phyloP scores from a whole-genome alignment of 2,797 vertebrate species.

The Coluber constrictor region DNA sequence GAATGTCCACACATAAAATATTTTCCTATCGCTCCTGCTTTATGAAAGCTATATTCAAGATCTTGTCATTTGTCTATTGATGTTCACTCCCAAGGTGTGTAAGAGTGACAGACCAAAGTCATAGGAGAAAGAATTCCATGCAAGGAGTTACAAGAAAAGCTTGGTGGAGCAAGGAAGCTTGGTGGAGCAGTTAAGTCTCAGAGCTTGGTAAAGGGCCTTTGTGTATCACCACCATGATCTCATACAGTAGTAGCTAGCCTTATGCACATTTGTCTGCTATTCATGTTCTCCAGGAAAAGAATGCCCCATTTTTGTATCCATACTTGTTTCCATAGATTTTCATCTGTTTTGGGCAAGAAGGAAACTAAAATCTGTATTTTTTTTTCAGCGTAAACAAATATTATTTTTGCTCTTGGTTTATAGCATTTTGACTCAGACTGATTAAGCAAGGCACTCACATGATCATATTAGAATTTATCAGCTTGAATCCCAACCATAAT shows the following conservation, averaged over 20 bases:
- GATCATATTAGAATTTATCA: not conserved
- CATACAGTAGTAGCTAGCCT: too few relatives aligned
- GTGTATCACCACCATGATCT: not conserved
- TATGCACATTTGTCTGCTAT: not conserved
- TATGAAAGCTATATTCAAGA: not conserved
- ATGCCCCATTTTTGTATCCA: not conserved
- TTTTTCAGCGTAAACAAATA: too few relatives aligned
- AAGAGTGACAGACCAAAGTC: not conserved
- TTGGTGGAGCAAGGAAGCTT: not conserved
- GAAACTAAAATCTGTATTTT: not conserved
- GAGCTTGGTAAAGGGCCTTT: not conserved
- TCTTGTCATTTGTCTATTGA: not conserved
- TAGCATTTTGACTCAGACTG: not conserved
- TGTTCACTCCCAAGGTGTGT: not conserved
- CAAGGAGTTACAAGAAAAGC: not conserved
- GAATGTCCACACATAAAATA: not conserved
- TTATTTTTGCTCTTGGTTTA: not conserved
- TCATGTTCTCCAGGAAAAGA: not conserved
- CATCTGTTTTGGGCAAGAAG: not conserved
- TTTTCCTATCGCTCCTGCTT: not conserved
- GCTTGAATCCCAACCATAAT: not conserved
- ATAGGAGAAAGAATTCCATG: not conserved
- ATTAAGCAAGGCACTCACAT: not conserved
- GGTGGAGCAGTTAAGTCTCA: not conserved
- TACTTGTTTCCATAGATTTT: not conserved